These are phyloP conservation scores for Chaetorhynchus papuensis DNA, from an alignment of 2,113 vertebrate genomes.

Conservation along the genomic window DNA sequence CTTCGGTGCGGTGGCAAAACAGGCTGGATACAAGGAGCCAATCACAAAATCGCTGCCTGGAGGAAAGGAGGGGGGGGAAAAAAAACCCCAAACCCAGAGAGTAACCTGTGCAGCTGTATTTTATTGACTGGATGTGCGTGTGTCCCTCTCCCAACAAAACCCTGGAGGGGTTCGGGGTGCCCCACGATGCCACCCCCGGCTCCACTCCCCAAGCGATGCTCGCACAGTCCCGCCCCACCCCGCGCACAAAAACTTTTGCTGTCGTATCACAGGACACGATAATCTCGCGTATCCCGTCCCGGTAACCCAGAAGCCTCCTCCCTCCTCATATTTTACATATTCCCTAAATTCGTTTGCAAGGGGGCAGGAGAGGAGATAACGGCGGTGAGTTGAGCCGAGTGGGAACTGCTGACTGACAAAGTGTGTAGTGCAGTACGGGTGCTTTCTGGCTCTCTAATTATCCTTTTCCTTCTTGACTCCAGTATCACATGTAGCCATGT, in stretches of 20 bases:
- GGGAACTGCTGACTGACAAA: conserved; percentile 78
- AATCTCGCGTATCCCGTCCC: neutral
- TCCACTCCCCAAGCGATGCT: neutral
- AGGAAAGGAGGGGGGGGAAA: neutral
- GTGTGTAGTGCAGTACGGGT: conserved; percentile 72
- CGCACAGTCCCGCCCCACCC: fast-evolving
- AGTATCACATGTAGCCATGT: conserved; percentile 91
- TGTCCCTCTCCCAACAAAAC: neutral
- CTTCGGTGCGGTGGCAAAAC: neutral
- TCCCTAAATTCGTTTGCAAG: conserved; percentile 67
- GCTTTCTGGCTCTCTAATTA: conserved; percentile 83
- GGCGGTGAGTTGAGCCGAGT: conserved; percentile 67
- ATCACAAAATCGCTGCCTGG: neutral
- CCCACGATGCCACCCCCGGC: neutral
- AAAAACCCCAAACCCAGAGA: neutral
- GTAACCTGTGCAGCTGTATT: neutral
- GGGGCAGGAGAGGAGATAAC: conserved; percentile 70
- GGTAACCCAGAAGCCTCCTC: conserved; percentile 53
- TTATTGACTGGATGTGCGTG: neutral
- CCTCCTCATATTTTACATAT: conserved; percentile 10
- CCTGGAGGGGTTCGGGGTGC: neutral
- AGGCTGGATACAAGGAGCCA: conserved; percentile 20
- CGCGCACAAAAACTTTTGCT: conserved; percentile 44
- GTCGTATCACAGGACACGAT: conserved; percentile 8
- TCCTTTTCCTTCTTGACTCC: conserved; percentile 82